phyloP scores from a whole-genome alignment of 2,888 invertebrate species.

The Drosophila gaucha region DNA sequence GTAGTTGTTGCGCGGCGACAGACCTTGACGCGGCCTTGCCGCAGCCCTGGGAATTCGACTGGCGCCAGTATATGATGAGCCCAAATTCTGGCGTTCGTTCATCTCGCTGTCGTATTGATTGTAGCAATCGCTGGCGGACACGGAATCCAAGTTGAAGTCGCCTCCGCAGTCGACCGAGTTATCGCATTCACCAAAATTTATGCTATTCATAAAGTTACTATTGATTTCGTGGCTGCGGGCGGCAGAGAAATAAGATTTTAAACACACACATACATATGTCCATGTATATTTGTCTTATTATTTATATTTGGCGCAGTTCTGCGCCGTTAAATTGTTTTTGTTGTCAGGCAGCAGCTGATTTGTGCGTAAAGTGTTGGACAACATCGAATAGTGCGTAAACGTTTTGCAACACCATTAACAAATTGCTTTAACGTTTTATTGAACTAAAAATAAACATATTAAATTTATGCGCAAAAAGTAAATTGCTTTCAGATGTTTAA shows the following conservation, averaged over 20 bases:
- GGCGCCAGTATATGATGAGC: not conserved
- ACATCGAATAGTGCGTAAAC: not conserved
- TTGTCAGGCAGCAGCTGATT: slow-evolving; percentile 54
- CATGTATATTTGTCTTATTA: slow-evolving; percentile 8
- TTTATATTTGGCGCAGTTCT: slow-evolving; percentile 26
- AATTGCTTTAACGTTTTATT: slow-evolving; percentile 6
- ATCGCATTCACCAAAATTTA: slow-evolving; percentile 2
- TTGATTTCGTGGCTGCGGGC: slow-evolving; percentile 10
- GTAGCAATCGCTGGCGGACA: slow-evolving; percentile 18
- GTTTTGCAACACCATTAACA: slow-evolving; percentile 17
- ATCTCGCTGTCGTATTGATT: slow-evolving; percentile 40
- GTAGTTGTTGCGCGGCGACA: slow-evolving; percentile 64
- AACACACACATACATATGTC: slow-evolving; percentile 2
- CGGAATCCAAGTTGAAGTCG: slow-evolving; percentile 17
- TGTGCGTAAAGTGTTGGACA: slow-evolving; percentile 21
- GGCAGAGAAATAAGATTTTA: not conserved
- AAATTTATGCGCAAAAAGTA: not conserved
- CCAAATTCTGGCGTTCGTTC: slow-evolving; percentile 17
- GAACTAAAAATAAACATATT: not conserved
- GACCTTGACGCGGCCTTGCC: slow-evolving; percentile 41
- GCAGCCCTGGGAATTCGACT: slow-evolving; percentile 59
- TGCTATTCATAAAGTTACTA: not conserved
- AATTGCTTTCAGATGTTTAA: not conserved
- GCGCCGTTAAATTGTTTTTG: slow-evolving; percentile 40
- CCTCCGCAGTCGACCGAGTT: slow-evolving; percentile 12